Base-by-base conservation (phyloP, 2,888 invertebrate species). In the Nymphalis urticae region DNA sequence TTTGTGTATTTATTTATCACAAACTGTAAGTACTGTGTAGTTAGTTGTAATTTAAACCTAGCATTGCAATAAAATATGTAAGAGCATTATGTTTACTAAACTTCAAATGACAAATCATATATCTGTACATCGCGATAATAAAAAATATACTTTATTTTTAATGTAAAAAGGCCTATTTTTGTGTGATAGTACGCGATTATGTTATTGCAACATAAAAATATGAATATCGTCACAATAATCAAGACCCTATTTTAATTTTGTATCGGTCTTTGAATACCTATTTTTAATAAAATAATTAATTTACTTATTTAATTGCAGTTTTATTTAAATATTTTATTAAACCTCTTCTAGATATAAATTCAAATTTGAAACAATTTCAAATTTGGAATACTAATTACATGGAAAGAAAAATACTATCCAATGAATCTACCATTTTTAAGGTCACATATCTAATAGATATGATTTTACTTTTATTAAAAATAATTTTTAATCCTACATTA, bases 211-310 rank as follows among this genome's bases (percentile, higher is more conserved):
- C 75, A 78, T 75, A 75, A 70, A 73, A 63, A 75, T 76, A 75
- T 75, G 77, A 75, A 73, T 76, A 69, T 69, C 69, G 74, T 75
- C 69, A 79, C 77, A 79, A 78, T 77, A 76, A 79, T 75, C 76
- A 76, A 79, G 75, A 77, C 76, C 77, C 77, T 79, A 84, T 85
- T 86, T 88, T 90, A 83, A 85, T 89, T 91, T 88, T 90, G 86
- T 89, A 87, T 86, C 85, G 85, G 84, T 88, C 88, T 88, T 85
- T 87, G 85, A 85, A 88, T 84, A 88, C 85, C 84, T 90, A 91
- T 92, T 92, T 87, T 90, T 86, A 90, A 89, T 89, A 90, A 90
- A 91, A 90, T 86, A 84, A 89, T 82, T 83, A 85, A 84, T 90
- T 80, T 82, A 86, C 81, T 83, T 69, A 69, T 56, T 68, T 47